These are phyloP conservation scores for Chelidonichthys spinosus DNA, from an alignment of 2,797 vertebrate genomes.

Conservation along the genomic window DNA sequence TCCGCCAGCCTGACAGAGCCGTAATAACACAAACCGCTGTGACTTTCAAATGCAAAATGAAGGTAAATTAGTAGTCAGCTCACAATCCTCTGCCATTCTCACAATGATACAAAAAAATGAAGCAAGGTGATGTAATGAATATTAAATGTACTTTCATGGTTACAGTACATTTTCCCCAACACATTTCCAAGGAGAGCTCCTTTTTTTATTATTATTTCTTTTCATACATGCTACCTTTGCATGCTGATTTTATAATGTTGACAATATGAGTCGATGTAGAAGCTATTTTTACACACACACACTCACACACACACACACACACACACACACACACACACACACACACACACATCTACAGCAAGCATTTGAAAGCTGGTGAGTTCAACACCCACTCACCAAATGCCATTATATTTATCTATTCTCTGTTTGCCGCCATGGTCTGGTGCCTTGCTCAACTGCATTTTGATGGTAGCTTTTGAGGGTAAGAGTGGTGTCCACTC, in stretches of 20 bases:
- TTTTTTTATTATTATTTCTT: background rate
- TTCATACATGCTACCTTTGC: background rate
- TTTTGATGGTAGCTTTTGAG: constrained; percentile 54
- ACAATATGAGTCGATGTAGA: constrained; percentile 21
- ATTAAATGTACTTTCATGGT: constrained; percentile 62
- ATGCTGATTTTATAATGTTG: constrained; percentile 42
- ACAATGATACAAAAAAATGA: constrained; percentile 57
- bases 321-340: background rate
- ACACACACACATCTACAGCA: constrained; percentile 25
- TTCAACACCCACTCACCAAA: constrained; percentile 46
- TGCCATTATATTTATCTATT: constrained; percentile 17
- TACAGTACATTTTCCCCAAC: constrained; percentile 48
- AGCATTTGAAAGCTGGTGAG: constrained; percentile 34
- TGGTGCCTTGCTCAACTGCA: constrained; percentile 58
- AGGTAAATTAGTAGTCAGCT: constrained; percentile 71
- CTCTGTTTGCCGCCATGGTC: constrained; percentile 43
- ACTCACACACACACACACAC: constrained; percentile 1
- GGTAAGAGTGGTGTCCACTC: constrained; percentile 36
- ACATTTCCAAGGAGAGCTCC: constrained; percentile 25
- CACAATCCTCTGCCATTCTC: constrained; percentile 62
- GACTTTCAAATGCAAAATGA: constrained; percentile 80
- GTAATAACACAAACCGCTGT: constrained; percentile 78
- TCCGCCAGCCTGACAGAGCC: constrained; percentile 73
- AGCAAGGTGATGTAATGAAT: constrained; percentile 63
- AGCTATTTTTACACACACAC: constrained; percentile 30